Conservation (phyloP, 2,797 vertebrate species). For the Thalassophryne amazonica region DNA sequence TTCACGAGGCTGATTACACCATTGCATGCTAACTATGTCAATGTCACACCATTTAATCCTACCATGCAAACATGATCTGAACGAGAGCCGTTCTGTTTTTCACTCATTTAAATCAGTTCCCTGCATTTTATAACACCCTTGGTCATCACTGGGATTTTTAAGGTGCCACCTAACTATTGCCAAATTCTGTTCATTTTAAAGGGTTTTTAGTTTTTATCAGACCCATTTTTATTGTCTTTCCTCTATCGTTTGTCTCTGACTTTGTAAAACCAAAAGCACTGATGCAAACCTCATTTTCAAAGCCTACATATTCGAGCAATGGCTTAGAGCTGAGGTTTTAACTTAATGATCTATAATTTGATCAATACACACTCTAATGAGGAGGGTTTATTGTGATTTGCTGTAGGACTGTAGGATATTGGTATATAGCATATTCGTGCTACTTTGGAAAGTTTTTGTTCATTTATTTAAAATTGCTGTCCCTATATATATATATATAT, state of each 20-base stretch:
- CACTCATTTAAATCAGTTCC: constrained; percentile 1
- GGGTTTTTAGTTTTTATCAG: no score
- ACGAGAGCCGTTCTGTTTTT: constrained; percentile 13
- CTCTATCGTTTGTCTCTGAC: constrained; percentile 16
- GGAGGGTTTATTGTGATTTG: constrained; percentile 42
- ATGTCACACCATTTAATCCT: constrained; percentile 59
- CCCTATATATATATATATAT: no score
- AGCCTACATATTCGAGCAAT: constrained; percentile 36
- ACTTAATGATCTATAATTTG: constrained; percentile 62
- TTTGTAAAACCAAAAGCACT: constrained; percentile 16
- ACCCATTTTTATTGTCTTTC: no score
- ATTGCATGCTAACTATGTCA: constrained; percentile 50
- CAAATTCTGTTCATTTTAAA: no score
- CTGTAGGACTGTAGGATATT: constrained; percentile 19
- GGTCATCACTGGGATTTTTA: constrained; percentile 27
- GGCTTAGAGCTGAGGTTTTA: constrained; percentile 54
- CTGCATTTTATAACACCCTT: constrained; percentile 28
- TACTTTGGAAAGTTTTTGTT: constrained; percentile 2
- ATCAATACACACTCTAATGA: constrained; percentile 67
- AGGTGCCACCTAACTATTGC: no score
- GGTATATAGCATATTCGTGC: constrained; percentile 34
- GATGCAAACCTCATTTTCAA: not conserved
- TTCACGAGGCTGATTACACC: constrained; percentile 54
- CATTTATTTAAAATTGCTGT: no score
- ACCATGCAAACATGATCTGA: constrained; percentile 46